Evolutionary conservation across 1,140 invertebrate genomes (phyloP).

Genomic region (Agraylea sexmaculata): DNA sequence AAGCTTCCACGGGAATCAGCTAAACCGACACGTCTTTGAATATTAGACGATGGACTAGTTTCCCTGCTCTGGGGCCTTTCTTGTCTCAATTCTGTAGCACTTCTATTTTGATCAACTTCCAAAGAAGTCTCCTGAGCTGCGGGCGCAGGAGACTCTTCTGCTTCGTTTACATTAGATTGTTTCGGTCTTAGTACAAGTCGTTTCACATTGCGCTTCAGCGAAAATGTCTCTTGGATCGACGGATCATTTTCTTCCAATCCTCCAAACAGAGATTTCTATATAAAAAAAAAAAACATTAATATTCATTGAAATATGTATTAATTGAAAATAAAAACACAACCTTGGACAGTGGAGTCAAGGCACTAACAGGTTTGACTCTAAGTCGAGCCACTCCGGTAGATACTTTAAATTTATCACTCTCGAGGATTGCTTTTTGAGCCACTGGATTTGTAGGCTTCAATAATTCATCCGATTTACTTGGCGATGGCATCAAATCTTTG

Average conservation of each 20-base stretch:
- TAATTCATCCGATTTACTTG: constrained; percentile 42
- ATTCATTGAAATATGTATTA: neutral
- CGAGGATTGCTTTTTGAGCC: constrained; percentile 49
- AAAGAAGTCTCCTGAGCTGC: neutral
- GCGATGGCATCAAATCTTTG: constrained; percentile 51
- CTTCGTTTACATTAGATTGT: neutral
- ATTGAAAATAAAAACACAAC: constrained; percentile 19
- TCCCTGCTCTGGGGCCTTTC: neutral
- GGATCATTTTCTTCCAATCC: constrained; percentile 57
- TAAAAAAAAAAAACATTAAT: constrained; percentile 11
- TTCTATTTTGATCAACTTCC: neutral
- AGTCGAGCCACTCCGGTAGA: constrained; percentile 43
- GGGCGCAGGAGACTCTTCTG: neutral
- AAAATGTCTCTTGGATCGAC: constrained; percentile 47
- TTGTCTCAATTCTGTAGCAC: no score
- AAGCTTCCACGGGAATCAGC: constrained; percentile 13
- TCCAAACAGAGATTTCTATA: constrained; percentile 54
- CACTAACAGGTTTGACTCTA: constrained; percentile 46
- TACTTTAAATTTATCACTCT: constrained; percentile 50
- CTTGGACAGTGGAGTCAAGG: constrained; percentile 33
- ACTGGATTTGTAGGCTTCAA: constrained; percentile 61
- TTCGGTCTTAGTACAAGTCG: constrained; percentile 45
- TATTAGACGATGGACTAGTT: constrained; percentile 5
- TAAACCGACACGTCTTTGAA: constrained; percentile 14
- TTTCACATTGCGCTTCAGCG: constrained; percentile 49